A percentile compares a stretch with the other conserved stretches of the same genome.
These are phyloP conservation scores for Laterallus jamaicensis DNA, from an alignment of 2,113 vertebrate genomes.

Conservation along the genomic window DNA sequence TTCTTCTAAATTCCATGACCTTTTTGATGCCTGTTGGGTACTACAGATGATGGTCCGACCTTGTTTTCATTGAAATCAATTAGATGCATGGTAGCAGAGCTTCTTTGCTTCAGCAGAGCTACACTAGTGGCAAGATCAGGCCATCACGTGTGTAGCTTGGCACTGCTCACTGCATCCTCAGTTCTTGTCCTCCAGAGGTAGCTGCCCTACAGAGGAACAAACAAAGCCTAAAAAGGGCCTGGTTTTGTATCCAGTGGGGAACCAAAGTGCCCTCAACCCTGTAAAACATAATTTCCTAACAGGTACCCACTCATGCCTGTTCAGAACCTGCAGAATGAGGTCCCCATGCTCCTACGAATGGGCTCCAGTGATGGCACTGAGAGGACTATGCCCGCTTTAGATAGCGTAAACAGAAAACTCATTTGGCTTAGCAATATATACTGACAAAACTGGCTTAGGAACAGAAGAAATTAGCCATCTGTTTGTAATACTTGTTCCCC, in stretches of 20 bases:
- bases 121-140: background rate
- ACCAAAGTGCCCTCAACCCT: background rate
- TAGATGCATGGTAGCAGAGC: background rate
- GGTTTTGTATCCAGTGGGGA: background rate
- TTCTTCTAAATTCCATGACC: background rate
- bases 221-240: background rate
- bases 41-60: background rate
- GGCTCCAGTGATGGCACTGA: background rate
- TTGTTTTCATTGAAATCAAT: background rate
- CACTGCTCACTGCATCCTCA: background rate
- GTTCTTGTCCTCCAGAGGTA: background rate
- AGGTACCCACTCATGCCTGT: background rate
- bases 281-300: rapidly evolving
- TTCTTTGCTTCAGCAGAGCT: background rate
- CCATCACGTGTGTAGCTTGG: rapidly evolving
- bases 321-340: background rate
- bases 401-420: background rate
- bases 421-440: background rate
- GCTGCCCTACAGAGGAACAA: background rate
- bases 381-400: background rate
- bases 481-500: background rate
- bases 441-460: background rate
- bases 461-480: background rate
- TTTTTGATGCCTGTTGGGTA: background rate
- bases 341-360: background rate